These are phyloP conservation scores for Calonectris borealis DNA, from an alignment of 2,113 vertebrate genomes.

Conservation along the genomic window DNA sequence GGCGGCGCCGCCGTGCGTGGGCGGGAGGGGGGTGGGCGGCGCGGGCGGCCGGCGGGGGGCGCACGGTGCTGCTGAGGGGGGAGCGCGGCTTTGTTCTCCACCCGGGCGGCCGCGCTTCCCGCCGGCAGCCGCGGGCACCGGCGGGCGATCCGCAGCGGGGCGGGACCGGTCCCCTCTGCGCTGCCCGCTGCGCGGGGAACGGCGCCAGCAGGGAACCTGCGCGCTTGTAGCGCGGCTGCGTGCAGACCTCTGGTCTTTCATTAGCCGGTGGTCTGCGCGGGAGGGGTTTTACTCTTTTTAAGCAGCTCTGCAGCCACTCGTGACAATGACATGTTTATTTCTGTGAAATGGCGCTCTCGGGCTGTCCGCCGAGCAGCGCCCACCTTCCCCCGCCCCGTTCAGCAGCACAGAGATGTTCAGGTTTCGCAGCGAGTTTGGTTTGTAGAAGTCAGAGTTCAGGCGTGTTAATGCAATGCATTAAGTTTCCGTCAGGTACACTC, in stretches of 20 bases:
- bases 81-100: no score
- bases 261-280: no score
- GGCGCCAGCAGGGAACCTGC: no score
- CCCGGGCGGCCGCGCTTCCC: no score
- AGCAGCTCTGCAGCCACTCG: slow-evolving; percentile 28
- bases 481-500: slow-evolving; percentile 25
- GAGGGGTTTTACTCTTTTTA: not conserved
- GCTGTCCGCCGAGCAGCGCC: slow-evolving; percentile 15
- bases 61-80: no score
- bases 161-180: no score
- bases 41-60: no score
- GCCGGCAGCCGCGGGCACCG: no score
- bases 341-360: slow-evolving; percentile 38
- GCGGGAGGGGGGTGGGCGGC: no score
- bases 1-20: not conserved
- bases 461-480: slow-evolving; percentile 31
- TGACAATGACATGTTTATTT: slow-evolving; percentile 59
- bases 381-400: not conserved
- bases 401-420: slow-evolving; percentile 12
- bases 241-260: no score
- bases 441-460: slow-evolving; percentile 28
- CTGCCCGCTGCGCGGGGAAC: no score
- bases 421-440: slow-evolving; percentile 16
- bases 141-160: not conserved
- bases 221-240: no score